Percentiles rank a stretch among this genome's conserved stretches.
Evolutionary conservation across 2,113 vertebrate species (phyloP).

Genomic region (Elephantulus edwardii): DNA sequence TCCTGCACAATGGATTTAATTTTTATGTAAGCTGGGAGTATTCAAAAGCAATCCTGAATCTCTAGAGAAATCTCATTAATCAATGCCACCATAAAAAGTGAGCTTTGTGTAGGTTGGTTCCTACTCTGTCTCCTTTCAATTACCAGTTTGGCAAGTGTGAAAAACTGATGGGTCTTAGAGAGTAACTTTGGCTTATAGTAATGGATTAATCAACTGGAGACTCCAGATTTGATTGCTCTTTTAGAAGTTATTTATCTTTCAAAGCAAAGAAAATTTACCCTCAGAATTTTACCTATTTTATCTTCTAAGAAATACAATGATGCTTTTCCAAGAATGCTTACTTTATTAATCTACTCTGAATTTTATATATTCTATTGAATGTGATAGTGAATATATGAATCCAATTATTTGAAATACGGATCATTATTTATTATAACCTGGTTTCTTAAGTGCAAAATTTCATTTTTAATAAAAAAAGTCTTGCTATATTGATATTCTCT

Average conservation of each 20-base stretch:
- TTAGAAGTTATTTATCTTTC: constrained; percentile 1
- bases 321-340: neutral
- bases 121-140: constrained; percentile 51
- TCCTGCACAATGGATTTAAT: neutral
- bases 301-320: neutral
- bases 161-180: constrained; percentile 50
- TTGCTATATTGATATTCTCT: too few species aligned
- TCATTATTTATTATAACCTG: neutral
- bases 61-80: constrained; percentile 45
- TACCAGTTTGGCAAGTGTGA: constrained; percentile 50
- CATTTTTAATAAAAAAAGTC: too few species aligned
- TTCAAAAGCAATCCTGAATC: constrained; percentile 12
- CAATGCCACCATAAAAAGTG: neutral
- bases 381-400: neutral
- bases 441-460: neutral
- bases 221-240: constrained; percentile 12
- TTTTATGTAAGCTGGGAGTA: constrained; percentile 2
- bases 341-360: neutral
- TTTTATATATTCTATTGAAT: neutral
- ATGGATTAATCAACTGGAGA: constrained; percentile 36
- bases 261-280: constrained; percentile 11
- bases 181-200: constrained; percentile 25
- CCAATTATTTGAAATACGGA: neutral
- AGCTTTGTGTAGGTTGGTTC: constrained; percentile 45
- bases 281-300: neutral